phyloP scores from a whole-genome alignment of 2,113 vertebrate genomes.

The Calidris pugnax region DNA sequence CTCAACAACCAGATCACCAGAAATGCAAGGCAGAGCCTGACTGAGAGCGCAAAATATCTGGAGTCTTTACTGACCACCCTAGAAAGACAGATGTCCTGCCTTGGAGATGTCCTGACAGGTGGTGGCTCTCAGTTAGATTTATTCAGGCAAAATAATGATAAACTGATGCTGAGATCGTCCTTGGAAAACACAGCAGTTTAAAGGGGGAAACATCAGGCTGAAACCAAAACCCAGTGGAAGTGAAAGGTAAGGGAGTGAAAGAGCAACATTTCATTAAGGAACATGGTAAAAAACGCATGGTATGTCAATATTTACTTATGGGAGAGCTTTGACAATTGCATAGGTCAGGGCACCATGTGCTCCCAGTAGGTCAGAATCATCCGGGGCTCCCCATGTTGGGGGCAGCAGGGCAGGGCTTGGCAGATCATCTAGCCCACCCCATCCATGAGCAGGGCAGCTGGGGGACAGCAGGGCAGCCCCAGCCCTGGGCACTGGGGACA shows the following conservation, averaged over 20 bases:
- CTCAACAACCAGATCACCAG: neutral
- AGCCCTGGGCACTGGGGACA: neutral
- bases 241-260: neutral
- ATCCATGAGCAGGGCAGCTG: fast-evolving
- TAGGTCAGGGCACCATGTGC: neutral
- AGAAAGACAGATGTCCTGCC: neutral
- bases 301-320: neutral
- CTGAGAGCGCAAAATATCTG: neutral
- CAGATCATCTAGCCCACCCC: neutral
- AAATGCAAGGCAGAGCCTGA: neutral
- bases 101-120: neutral
- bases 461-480: fast-evolving
- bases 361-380: neutral
- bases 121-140: neutral
- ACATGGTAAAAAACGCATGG: fast-evolving
- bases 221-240: neutral
- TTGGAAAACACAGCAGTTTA: neutral
- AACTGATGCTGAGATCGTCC: neutral
- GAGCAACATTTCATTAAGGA: neutral
- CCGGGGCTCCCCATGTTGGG: neutral
- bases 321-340: neutral
- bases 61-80: neutral
- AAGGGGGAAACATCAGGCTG: neutral
- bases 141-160: neutral
- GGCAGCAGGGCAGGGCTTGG: neutral